phyloP scores from a whole-genome alignment of 1,140 invertebrate species.

The Dendroctonus ponderosae region DNA sequence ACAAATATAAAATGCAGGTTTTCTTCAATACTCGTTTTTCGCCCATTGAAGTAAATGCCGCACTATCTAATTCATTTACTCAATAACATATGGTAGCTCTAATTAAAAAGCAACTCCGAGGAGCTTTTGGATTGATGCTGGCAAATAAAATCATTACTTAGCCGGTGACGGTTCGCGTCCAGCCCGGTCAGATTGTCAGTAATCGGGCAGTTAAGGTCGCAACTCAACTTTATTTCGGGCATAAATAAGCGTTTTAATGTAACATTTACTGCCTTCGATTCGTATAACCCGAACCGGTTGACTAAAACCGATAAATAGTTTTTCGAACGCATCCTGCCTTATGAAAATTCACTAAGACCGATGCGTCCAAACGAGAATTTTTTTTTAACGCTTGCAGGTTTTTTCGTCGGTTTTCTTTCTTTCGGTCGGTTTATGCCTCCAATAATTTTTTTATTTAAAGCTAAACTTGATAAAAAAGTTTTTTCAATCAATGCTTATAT shows the following conservation, averaged over 20 bases:
- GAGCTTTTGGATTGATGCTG: slow-evolving; percentile 7
- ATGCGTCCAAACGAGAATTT: neutral
- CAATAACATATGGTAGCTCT: slow-evolving; percentile 14
- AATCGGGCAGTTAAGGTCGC: slow-evolving; percentile 35
- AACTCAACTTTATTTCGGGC: slow-evolving; percentile 44
- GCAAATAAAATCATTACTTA: slow-evolving; percentile 30
- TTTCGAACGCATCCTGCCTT: slow-evolving; percentile 38
- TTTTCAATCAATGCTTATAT: too few species aligned
- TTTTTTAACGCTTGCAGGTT: neutral
- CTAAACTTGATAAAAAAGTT: too few species aligned
- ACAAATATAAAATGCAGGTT: too few species aligned
- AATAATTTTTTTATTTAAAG: too few species aligned
- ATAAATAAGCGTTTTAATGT: slow-evolving; percentile 48
- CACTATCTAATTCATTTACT: too few species aligned
- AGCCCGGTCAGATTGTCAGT: slow-evolving; percentile 30
- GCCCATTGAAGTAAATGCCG: too few species aligned
- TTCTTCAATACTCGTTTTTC: too few species aligned
- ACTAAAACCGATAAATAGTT: slow-evolving; percentile 44
- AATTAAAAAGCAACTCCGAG: slow-evolving; percentile 8
- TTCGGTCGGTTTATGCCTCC: too few species aligned
- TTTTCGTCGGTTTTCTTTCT: too few species aligned
- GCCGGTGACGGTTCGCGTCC: slow-evolving; percentile 24
- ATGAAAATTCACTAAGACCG: slow-evolving; percentile 5
- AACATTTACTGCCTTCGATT: slow-evolving; percentile 44
- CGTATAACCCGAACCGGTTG: slow-evolving; percentile 44